phyloP scores from a whole-genome alignment of 2,888 invertebrate genomes.

The Belgica antarctica region DNA sequence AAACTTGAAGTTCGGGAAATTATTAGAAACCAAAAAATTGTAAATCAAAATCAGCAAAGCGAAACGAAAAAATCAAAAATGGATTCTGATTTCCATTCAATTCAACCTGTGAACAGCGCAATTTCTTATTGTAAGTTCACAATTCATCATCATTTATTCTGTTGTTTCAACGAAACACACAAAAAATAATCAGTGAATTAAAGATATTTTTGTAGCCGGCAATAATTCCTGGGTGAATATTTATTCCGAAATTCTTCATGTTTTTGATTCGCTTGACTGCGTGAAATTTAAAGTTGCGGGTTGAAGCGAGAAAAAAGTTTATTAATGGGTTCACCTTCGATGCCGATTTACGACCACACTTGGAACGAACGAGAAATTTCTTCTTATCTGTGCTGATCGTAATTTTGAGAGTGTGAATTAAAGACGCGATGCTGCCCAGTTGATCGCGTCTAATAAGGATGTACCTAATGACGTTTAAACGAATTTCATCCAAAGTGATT shows the following conservation, averaged over 20 bases:
- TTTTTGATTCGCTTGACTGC: slow-evolving; percentile 36
- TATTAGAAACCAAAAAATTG: background rate
- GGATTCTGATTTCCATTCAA: slow-evolving; percentile 43
- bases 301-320: slow-evolving; percentile 21
- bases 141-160: slow-evolving; percentile 1
- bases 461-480: slow-evolving; percentile 38
- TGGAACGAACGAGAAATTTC: no score
- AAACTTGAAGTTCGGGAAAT: background rate
- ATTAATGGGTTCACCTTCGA: slow-evolving; percentile 43
- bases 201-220: slow-evolving; percentile 25
- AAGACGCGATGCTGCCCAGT: no score
- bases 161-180: slow-evolving; percentile 21
- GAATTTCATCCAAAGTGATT: slow-evolving; percentile 38
- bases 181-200: slow-evolving; percentile 37
- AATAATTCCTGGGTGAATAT: slow-evolving; percentile 7
- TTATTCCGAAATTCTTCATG: slow-evolving; percentile 33
- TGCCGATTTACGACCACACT: no score
- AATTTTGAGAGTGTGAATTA: no score
- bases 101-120: slow-evolving; percentile 25
- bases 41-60: slow-evolving; percentile 31
- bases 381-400: no score
- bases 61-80: slow-evolving; percentile 42
- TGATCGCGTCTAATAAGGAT: slow-evolving; percentile 40
- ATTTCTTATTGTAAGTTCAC: slow-evolving; percentile 6
- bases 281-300: background rate